Evolutionary conservation across 2,797 vertebrate species (phyloP), one percentile per base, ranked within the genome.

Genomic region (Emydoidea blandingii): DNA sequence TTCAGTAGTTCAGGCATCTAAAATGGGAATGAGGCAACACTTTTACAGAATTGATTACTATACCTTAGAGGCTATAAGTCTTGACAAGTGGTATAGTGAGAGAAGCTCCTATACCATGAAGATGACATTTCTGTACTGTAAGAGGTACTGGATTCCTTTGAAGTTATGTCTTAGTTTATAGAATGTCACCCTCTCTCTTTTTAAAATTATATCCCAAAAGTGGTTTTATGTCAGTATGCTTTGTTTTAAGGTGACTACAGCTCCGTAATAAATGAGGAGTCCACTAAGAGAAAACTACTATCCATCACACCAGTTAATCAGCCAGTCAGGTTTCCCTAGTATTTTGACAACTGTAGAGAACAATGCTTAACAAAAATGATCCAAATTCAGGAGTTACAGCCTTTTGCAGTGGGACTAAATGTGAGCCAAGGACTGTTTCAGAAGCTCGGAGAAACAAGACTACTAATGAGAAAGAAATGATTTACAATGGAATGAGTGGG

Each of bases 21-120:
- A 97, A 95, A 92, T 85, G 65, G 6, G 78, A 95, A 92, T 94
- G 94, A 96, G 94, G 94, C 76, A 90, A 86, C 80, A 81, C 94
- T 97, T 87, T 94, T 97, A 94, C 94, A 97, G 94, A 97, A 97
- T 94, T 97, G 95, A 96, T 96, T 96, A 96, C 78, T 82, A 34
- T 95, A 86, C 92, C 94, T 95, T 92, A 91, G 91, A 93, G 56
- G 12, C 44, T 68, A 56, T 94, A 93, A 94, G 95, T 96, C 91
- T 96, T 96, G 91, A 85, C 94, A 94, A 76, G 27, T 76, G 25
- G 23, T 49, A 49, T 31, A 15, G 95, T 81, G 94, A 81, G 79
- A 59, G 68, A 85, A 83, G 5, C 59, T 93, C 49, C 83, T 83
- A 34, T 53, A 84, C 91, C 74, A 90, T 31, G 78, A 86, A 59